Evolutionary conservation across 1,140 invertebrate species (phyloP).

Genomic region (Rhagoletis zephyria): DNA sequence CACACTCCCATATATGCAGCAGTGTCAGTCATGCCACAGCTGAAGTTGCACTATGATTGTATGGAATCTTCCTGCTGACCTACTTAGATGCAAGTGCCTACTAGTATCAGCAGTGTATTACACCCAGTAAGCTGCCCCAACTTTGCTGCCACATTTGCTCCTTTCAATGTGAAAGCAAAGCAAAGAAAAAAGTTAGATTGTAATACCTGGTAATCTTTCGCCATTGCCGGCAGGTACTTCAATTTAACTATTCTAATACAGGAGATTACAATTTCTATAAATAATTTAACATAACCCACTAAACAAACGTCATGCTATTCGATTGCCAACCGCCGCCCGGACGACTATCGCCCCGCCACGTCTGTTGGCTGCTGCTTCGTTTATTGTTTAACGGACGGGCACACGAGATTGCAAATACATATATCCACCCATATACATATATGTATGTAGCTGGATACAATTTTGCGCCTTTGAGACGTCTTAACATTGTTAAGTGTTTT

Average conservation of each 20-base stretch:
- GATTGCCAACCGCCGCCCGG: neutral
- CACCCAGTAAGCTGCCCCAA: neutral
- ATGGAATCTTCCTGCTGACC: conserved; percentile 6
- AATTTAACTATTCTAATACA: conserved; percentile 50
- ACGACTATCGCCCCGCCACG: neutral
- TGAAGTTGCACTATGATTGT: neutral
- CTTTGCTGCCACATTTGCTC: neutral
- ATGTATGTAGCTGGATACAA: neutral
- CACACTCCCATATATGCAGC: neutral
- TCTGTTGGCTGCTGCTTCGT: neutral
- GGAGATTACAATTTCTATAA: conserved; percentile 52
- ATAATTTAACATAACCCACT: conserved; percentile 52
- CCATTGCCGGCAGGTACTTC: conserved; percentile 37
- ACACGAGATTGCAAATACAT: neutral
- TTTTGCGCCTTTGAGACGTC: too few species aligned
- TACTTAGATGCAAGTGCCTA: neutral
- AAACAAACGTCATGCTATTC: neutral
- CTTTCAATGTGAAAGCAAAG: neutral
- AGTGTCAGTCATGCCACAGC: neutral
- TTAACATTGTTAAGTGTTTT: too few species aligned
- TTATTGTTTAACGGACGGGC: neutral
- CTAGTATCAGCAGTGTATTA: neutral
- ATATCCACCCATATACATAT: neutral
- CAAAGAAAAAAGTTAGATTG: neutral
- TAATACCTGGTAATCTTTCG: conserved; percentile 40